Evolutionary conservation across 2,888 invertebrate genomes (phyloP).

Genomic region (Drosophila diplacantha): DNA sequence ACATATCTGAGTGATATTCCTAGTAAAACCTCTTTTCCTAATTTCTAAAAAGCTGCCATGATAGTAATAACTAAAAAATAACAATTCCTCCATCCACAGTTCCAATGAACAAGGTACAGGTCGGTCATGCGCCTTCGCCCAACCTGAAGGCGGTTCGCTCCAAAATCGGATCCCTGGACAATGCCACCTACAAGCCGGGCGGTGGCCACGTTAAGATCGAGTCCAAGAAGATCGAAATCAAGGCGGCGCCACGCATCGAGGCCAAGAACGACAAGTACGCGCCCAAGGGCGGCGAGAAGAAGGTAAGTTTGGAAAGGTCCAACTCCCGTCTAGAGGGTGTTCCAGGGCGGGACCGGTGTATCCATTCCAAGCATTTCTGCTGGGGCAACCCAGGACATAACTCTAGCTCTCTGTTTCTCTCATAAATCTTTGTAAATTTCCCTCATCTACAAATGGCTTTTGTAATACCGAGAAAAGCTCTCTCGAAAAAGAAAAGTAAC

Average conservation of each 20-base stretch:
- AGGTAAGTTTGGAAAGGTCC: slow-evolving; percentile 80
- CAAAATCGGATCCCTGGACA: slow-evolving; percentile 94
- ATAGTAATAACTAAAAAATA: too few relatives aligned
- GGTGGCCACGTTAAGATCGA: slow-evolving; percentile 93
- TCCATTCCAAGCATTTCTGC: slow-evolving; percentile 6
- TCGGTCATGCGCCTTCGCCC: slow-evolving; percentile 93
- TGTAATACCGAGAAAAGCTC: slow-evolving; percentile 34
- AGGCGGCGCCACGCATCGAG: slow-evolving; percentile 90
- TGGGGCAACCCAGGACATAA: slow-evolving; percentile 9
- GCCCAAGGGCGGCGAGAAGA: slow-evolving; percentile 93
- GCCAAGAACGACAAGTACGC: slow-evolving; percentile 93
- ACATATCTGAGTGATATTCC: neutral
- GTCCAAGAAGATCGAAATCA: slow-evolving; percentile 90
- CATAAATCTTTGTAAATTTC: slow-evolving; percentile 39
- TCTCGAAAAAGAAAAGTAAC: slow-evolving; percentile 29
- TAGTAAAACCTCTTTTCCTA: neutral
- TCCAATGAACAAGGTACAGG: slow-evolving; percentile 95
- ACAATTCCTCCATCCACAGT: slow-evolving; percentile 79
- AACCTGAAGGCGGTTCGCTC: slow-evolving; percentile 94
- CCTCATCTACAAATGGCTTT: slow-evolving; percentile 45
- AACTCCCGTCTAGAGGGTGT: fast-evolving
- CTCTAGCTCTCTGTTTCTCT: slow-evolving; percentile 5
- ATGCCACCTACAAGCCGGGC: slow-evolving; percentile 91
- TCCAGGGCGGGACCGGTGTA: slow-evolving; percentile 24
- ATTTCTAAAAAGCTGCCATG: neutral